Conservation (phyloP, 2,797 vertebrate genomes). For the Cetoscarus ocellatus region DNA sequence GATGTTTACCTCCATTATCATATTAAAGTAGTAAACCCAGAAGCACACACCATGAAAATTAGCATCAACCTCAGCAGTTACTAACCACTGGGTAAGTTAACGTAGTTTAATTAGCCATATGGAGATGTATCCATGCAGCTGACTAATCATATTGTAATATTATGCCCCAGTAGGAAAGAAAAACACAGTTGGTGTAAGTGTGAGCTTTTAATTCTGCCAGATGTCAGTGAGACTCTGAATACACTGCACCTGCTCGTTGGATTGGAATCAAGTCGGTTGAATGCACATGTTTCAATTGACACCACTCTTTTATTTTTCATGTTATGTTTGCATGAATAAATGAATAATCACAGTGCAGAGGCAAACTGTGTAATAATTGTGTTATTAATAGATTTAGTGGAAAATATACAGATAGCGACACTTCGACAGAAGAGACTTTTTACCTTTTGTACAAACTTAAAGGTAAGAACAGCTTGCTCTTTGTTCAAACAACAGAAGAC, state of each 20-base stretch:
- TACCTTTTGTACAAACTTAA: conserved; percentile 1
- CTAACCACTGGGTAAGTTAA: conserved; percentile 1
- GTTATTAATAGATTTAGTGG: conserved; percentile 21
- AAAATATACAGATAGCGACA: background rate
- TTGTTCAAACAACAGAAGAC: too few species aligned
- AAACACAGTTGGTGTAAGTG: conserved; percentile 15
- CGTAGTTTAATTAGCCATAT: conserved; percentile 6
- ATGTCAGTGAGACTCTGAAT: conserved; percentile 32
- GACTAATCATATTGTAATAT: conserved; percentile 20
- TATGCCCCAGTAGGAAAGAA: conserved; percentile 7
- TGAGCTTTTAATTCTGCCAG: conserved; percentile 33
- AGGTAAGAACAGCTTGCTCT: conserved; percentile 19
- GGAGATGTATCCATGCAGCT: conserved; percentile 7
- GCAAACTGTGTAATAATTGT: conserved; percentile 25
- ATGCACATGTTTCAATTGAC: conserved; percentile 31
- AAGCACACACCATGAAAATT: conserved; percentile 7
- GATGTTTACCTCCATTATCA: too few species aligned
- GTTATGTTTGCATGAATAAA: conserved; percentile 40
- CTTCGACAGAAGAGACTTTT: background rate
- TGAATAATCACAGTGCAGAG: background rate
- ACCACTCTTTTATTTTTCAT: conserved; percentile 27
- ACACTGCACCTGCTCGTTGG: conserved; percentile 31
- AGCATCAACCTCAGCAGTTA: background rate
- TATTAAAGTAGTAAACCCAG: background rate
- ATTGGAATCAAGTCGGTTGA: conserved; percentile 32